Base-by-base conservation (phyloP, 2,888 invertebrate species). In the Leptinotarsa rubiginosa region DNA sequence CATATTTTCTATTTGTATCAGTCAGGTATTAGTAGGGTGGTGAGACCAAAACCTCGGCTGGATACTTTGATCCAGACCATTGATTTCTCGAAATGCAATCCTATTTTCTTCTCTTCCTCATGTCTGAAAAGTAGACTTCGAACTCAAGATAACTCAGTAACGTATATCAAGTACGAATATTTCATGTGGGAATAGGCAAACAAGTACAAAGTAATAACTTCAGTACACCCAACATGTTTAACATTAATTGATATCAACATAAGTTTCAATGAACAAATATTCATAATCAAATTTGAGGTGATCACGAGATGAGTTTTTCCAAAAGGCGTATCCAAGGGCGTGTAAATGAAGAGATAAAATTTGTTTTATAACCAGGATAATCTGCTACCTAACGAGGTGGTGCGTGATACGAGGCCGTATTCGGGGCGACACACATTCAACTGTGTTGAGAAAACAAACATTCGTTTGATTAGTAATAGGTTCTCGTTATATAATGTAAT, bases 401-500 rank as follows among this genome's bases (percentile, higher is more conserved):
- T 84, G 85, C 85, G 85, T 85, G 85, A 76, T 81, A 78, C 76
- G 78, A 70, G 80, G 83, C 80, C 83, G 82, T 85, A 84, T 83
- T 80, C 77, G 75, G 79, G 79, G 82, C 83, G 83, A 84, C 85
- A 84, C 82, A 84, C 83, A 84, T 84, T 81, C 84, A 83, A 84
- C 84, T 75, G 72, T 85, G 84, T 84, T 84, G 84, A 84, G 84
- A 84, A 85, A 84, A 85, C 84, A 84, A 85, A 84, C 83, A 83
- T 81, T 83, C 81, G 81, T 83, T 84, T 84, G 85, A 85, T 85
- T 84, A 85, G 84, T 82, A 84, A 83, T 84, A 84, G 84, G 83
- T 84, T 84, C 82, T 81, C 79, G 82, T 84, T 84, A 83, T 84
- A 84, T 84, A 84, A 84, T 83, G 84, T 83, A 83, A 84, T 84